Percentiles rank a stretch among this genome's conserved stretches.
Conservation (phyloP, 2,113 vertebrate genomes). For the Helogale parvula region DNA sequence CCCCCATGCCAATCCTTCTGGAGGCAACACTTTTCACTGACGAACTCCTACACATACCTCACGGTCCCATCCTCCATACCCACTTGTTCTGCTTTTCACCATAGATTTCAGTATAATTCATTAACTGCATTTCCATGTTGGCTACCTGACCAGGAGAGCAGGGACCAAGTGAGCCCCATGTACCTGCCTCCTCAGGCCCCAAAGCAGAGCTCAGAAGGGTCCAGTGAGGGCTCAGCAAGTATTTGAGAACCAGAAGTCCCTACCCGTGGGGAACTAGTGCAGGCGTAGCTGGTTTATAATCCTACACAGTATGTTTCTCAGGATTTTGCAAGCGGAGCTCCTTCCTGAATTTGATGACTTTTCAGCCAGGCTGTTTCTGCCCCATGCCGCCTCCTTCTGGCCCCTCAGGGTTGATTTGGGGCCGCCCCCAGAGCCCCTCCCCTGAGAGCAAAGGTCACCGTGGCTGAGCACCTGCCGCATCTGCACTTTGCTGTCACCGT, state of each 20-base stretch:
- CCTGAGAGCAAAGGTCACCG: accelerated
- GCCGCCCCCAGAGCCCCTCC: not conserved
- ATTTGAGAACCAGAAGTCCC: not conserved
- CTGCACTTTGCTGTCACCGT: accelerated
- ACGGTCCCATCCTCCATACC: not conserved
- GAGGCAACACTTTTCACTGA: not conserved
- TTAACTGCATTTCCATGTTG: not conserved
- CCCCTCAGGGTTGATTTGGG: accelerated
- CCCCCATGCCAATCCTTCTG: not conserved
- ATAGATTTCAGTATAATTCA: not conserved
- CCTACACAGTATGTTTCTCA: not conserved
- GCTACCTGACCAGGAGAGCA: not conserved
- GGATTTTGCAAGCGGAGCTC: accelerated
- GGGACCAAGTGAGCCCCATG: not conserved
- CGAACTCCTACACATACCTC: not conserved
- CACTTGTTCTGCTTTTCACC: not conserved
- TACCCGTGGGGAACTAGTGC: not conserved
- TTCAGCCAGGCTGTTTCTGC: accelerated
- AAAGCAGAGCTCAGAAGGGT: not conserved
- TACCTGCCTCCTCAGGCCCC: too few species aligned
- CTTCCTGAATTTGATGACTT: accelerated
- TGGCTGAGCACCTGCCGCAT: not conserved
- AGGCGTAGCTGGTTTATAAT: too few species aligned
- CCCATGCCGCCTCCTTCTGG: not conserved
- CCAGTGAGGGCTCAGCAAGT: not conserved